These are phyloP conservation scores for Schizotus pectinicornis DNA, from an alignment of 2,888 invertebrate species.

Conservation along the genomic window DNA sequence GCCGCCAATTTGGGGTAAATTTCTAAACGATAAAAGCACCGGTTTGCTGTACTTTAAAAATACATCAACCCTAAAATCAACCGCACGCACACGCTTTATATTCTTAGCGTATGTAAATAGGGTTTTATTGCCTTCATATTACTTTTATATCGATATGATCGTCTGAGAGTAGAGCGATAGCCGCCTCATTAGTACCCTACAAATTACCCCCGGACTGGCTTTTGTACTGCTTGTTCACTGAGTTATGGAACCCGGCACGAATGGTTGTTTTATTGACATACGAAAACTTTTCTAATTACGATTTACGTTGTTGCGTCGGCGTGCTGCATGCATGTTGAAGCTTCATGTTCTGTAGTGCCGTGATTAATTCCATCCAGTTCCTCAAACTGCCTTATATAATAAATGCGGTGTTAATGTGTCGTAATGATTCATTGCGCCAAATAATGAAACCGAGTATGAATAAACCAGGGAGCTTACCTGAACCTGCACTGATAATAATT, in stretches of 20 bases:
- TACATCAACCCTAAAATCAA: slow-evolving; percentile 41
- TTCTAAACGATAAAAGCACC: slow-evolving; percentile 32
- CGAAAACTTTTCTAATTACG: slow-evolving; percentile 51
- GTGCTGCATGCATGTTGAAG: slow-evolving; percentile 15
- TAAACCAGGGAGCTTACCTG: too few relatives aligned
- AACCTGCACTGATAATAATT: too few relatives aligned
- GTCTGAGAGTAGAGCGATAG: slow-evolving; percentile 44
- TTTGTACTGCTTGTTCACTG: slow-evolving; percentile 40
- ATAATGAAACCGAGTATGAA: slow-evolving; percentile 11
- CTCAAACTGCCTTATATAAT: slow-evolving; percentile 24
- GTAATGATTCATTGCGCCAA: slow-evolving; percentile 27
- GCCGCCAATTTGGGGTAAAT: slow-evolving; percentile 28
- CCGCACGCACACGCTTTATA: slow-evolving; percentile 41
- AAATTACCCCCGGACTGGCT: slow-evolving; percentile 40
- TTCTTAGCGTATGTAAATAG: slow-evolving; percentile 44
- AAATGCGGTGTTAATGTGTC: slow-evolving; percentile 29
- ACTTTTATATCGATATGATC: slow-evolving; percentile 48
- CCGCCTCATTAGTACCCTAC: slow-evolving; percentile 47
- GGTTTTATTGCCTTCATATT: slow-evolving; percentile 47
- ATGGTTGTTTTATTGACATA: slow-evolving; percentile 48
- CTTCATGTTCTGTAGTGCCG: slow-evolving; percentile 23
- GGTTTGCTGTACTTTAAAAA: slow-evolving; percentile 34
- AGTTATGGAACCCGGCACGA: slow-evolving; percentile 46
- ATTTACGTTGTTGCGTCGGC: slow-evolving; percentile 27
- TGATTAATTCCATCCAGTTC: slow-evolving; percentile 30